Percentiles rank a stretch among this genome's conserved stretches.
Evolutionary conservation across 2,888 invertebrate genomes (phyloP).

Genomic region (Andrena hattorfiana): DNA sequence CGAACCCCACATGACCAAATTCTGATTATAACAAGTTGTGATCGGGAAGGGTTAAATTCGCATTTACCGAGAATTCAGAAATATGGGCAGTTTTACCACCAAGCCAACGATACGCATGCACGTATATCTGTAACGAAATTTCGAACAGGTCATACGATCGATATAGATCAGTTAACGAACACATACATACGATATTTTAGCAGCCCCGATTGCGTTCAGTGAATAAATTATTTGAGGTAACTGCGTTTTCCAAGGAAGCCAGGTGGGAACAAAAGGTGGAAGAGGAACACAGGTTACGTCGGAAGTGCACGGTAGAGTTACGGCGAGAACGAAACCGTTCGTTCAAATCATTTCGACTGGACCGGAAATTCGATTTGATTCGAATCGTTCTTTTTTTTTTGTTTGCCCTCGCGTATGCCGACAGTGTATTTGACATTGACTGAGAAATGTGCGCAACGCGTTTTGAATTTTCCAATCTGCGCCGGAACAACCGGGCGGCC

Average conservation of each 20-base stretch:
- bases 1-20: too few relatives aligned
- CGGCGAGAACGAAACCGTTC: slow-evolving; percentile 42
- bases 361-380: slow-evolving; percentile 65
- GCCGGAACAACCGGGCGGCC: slow-evolving; percentile 41
- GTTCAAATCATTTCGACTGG: slow-evolving; percentile 60
- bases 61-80: too few relatives aligned
- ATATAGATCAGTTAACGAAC: slow-evolving; percentile 14
- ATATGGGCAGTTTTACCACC: not conserved
- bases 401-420: slow-evolving; percentile 35
- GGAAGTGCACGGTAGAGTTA: slow-evolving; percentile 43
- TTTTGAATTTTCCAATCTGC: slow-evolving; percentile 71
- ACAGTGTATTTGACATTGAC: slow-evolving; percentile 73
- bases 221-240: slow-evolving; percentile 40
- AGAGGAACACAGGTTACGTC: slow-evolving; percentile 16
- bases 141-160: not conserved
- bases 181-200: not conserved
- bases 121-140: not conserved
- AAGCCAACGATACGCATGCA: not conserved
- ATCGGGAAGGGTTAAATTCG: too few relatives aligned
- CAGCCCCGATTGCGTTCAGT: not conserved
- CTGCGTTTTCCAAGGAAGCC: not conserved
- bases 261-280: not conserved
- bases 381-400: slow-evolving; percentile 46
- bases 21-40: too few relatives aligned
- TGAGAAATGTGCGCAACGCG: slow-evolving; percentile 73